These are phyloP conservation scores for Allophyes oxyacanthae DNA, from an alignment of 2,888 invertebrate genomes.

Conservation along the genomic window DNA sequence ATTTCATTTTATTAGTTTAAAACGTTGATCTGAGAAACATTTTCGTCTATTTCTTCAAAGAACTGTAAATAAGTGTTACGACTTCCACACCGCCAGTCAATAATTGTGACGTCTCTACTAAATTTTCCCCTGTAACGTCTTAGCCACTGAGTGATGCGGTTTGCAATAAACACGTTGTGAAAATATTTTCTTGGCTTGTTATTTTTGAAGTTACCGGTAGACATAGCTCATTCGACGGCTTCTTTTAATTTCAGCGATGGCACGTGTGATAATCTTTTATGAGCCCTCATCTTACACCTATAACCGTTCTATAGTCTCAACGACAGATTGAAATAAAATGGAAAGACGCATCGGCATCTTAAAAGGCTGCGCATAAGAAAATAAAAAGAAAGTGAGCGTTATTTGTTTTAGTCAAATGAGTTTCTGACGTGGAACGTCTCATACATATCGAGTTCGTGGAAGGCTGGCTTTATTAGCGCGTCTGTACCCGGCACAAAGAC, in stretches of 20 bases:
- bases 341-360: slow-evolving; percentile 75
- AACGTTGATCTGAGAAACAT: too few species aligned
- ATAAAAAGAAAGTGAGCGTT: slow-evolving; percentile 77
- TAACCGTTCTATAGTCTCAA: slow-evolving; percentile 50
- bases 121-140: slow-evolving; percentile 27
- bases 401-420: slow-evolving; percentile 88
- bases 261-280: slow-evolving; percentile 47
- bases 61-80: slow-evolving; percentile 10
- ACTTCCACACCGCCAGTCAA: slow-evolving; percentile 19
- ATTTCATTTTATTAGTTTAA: too few species aligned
- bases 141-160: slow-evolving; percentile 34
- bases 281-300: slow-evolving; percentile 49
- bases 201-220: slow-evolving; percentile 38
- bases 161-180: slow-evolving; percentile 45
- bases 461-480: slow-evolving; percentile 81
- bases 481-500: slow-evolving; percentile 77
- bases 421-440: slow-evolving; percentile 76
- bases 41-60: too few species aligned
- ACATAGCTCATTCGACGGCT: slow-evolving; percentile 42
- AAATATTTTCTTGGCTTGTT: slow-evolving; percentile 44
- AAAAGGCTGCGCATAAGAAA: slow-evolving; percentile 75
- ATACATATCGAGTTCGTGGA: slow-evolving; percentile 76
- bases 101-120: slow-evolving; percentile 19
- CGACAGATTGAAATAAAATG: slow-evolving; percentile 72
- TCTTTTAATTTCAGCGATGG: slow-evolving; percentile 49